Conservation (phyloP, 2,113 vertebrate species). For the Odontophorus gujanensis region DNA sequence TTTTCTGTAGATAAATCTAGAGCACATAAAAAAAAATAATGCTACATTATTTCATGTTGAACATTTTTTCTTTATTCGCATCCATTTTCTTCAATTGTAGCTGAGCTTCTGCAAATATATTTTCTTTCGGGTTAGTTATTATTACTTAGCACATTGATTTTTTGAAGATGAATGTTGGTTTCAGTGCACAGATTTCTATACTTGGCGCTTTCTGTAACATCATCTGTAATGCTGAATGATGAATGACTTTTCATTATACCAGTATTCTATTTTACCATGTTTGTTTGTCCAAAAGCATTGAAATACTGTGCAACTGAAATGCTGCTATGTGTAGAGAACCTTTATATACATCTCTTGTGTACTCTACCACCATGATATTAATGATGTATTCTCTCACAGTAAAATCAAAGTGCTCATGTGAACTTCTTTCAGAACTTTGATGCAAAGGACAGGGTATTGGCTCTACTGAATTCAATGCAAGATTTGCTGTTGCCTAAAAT, state of each 20-base stretch:
- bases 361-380: constrained; percentile 11
- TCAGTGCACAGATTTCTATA: constrained; percentile 13
- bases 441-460: not conserved
- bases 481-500: not conserved
- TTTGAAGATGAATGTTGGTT: constrained; percentile 41
- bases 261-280: constrained; percentile 20
- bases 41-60: not conserved
- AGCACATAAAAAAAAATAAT: constrained; percentile 1
- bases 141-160: constrained; percentile 52
- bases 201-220: not conserved
- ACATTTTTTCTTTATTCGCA: not conserved
- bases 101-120: constrained; percentile 32
- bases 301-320: constrained; percentile 52
- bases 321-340: not conserved
- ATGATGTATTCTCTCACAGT: constrained; percentile 8
- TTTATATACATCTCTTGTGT: constrained; percentile 27
- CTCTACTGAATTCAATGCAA: not conserved
- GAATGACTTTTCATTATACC: constrained; percentile 4
- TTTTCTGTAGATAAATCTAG: not conserved
- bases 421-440: not conserved
- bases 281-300: constrained; percentile 19
- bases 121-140: constrained; percentile 59
- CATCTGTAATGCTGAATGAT: constrained; percentile 8
- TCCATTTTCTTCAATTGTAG: not conserved
- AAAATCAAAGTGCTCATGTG: not conserved